Conservation (phyloP, 2,888 invertebrate genomes). For the Hirtodrosophila alboralis region DNA sequence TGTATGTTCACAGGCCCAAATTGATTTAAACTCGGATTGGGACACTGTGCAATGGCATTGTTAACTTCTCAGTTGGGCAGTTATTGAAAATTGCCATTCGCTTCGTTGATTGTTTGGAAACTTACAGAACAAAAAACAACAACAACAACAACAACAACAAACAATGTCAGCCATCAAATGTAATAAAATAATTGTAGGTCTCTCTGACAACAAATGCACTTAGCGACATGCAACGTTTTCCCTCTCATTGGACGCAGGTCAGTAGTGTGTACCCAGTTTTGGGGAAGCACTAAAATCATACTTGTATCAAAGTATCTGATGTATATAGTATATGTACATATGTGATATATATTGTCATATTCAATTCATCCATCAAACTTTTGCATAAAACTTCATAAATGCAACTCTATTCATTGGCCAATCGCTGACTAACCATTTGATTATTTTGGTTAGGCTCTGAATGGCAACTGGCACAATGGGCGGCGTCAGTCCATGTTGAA, state of each 20-base stretch:
- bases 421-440: slow-evolving; percentile 38
- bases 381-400: slow-evolving; percentile 19
- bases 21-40: slow-evolving; percentile 70
- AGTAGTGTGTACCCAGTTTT: too few species aligned
- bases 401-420: slow-evolving; percentile 45
- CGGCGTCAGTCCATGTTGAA: slow-evolving; percentile 4
- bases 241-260: slow-evolving; percentile 50
- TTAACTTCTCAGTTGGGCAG: slow-evolving; percentile 67
- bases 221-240: slow-evolving; percentile 75
- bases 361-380: slow-evolving; percentile 25
- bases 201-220: slow-evolving; percentile 67
- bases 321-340: too few species aligned
- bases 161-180: slow-evolving; percentile 68
- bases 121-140: slow-evolving; percentile 32
- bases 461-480: slow-evolving; percentile 46
- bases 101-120: slow-evolving; percentile 76
- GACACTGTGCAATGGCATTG: slow-evolving; percentile 65
- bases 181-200: slow-evolving; percentile 74
- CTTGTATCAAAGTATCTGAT: too few species aligned
- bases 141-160: slow-evolving; percentile 29
- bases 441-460: slow-evolving; percentile 43
- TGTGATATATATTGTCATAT: slow-evolving; percentile 41
- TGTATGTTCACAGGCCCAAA: slow-evolving; percentile 65
- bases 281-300: too few species aligned
- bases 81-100: slow-evolving; percentile 73